phyloP scores from a whole-genome alignment of 2,113 vertebrate genomes.

The Alaudala cheleensis region DNA sequence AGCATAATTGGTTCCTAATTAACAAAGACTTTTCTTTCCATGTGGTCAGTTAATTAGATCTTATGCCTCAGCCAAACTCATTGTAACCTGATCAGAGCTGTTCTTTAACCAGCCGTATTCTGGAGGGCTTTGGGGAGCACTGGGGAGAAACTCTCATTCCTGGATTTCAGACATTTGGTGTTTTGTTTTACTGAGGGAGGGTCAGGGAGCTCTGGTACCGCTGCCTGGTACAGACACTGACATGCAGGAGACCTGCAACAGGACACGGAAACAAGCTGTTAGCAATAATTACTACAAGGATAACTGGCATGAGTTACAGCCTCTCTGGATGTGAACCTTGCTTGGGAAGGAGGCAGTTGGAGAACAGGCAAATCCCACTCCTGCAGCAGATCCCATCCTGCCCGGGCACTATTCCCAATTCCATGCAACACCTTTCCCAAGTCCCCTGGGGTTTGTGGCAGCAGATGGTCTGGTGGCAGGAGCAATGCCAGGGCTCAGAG shows the following conservation, averaged over 20 bases:
- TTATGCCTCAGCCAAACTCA: not conserved
- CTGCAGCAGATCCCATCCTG: not conserved
- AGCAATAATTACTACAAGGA: slow-evolving; percentile 42
- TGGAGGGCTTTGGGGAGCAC: not conserved
- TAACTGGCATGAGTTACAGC: slow-evolving; percentile 11
- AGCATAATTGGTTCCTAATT: not conserved
- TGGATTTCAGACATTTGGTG: not conserved
- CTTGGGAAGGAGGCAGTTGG: not conserved
- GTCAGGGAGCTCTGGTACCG: not conserved
- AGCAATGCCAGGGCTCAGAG: not conserved
- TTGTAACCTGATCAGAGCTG: not conserved
- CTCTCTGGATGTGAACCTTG: slow-evolving; percentile 21
- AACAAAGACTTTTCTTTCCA: slow-evolving; percentile 21
- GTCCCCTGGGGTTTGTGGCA: not conserved
- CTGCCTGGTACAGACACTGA: not conserved
- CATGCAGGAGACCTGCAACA: not conserved
- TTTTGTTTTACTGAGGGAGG: not conserved
- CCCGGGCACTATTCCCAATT: not conserved
- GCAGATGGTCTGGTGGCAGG: slow-evolving; percentile 24
- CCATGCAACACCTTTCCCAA: not conserved
- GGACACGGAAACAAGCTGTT: slow-evolving; percentile 52
- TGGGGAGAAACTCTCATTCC: not conserved
- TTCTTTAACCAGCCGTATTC: not conserved
- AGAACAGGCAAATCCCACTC: not conserved
- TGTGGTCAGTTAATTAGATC: slow-evolving; percentile 30